Conservation (phyloP, 2,113 vertebrate species). For the Grantiella picta region DNA sequence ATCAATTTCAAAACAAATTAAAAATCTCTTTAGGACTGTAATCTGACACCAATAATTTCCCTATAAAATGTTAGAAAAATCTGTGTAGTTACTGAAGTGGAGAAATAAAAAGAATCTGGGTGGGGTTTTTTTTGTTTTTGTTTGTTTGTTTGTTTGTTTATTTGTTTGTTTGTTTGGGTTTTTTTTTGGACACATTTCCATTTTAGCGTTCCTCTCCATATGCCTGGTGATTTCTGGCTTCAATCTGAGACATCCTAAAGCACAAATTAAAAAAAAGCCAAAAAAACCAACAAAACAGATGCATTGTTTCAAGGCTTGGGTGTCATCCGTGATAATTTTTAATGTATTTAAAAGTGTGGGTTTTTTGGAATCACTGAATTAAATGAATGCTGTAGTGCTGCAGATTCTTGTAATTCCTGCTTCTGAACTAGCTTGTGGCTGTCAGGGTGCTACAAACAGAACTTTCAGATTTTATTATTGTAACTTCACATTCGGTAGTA, state of each 20-base stretch:
- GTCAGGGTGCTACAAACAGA: neutral
- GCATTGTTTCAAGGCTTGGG: neutral
- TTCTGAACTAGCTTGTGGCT: neutral
- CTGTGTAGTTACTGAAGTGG: neutral
- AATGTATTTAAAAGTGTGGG: rapidly evolving
- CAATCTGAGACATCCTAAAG: neutral
- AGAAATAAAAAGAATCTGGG: neutral
- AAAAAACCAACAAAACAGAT: neutral
- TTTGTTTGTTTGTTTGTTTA: no score
- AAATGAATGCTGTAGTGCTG: neutral
- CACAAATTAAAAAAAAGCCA: neutral
- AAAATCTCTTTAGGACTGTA: neutral
- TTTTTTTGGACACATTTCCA: neutral
- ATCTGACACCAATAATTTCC: neutral
- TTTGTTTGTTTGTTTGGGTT: no score
- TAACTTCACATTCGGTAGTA: neutral
- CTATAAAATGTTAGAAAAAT: neutral
- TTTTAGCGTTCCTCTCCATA: neutral
- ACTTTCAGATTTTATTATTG: neutral
- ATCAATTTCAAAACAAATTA: neutral
- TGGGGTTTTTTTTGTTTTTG: neutral
- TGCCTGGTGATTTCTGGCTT: neutral
- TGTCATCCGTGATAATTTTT: neutral
- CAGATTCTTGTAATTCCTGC: neutral
- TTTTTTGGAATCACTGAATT: neutral